Conservation (phyloP, 92 coral and sea anemone species). For the Palythoa caribaeorum region DNA sequence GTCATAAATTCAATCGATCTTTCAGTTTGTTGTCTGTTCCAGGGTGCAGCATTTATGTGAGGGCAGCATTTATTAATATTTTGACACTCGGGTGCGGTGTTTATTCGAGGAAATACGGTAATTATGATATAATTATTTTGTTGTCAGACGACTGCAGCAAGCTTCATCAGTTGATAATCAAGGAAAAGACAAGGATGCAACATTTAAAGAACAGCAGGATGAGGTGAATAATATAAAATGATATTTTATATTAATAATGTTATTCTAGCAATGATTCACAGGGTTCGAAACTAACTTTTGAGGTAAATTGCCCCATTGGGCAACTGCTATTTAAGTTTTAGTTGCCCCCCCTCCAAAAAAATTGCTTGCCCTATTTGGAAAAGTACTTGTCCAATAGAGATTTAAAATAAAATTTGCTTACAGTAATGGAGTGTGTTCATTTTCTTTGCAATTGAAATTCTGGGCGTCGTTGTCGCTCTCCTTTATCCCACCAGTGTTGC, state of each 20-base stretch:
- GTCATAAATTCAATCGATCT: too few relatives aligned
- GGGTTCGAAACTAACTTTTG: conserved; percentile 55
- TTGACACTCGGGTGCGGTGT: too few relatives aligned
- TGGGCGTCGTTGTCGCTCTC: conserved; percentile 52
- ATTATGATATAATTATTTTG: too few relatives aligned
- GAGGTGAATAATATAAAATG: conserved; percentile 60
- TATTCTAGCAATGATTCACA: neutral
- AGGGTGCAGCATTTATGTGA: too few relatives aligned
- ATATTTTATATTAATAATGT: too few relatives aligned
- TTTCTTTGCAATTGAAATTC: conserved; percentile 50
- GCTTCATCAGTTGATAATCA: conserved; percentile 93
- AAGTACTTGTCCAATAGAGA: conserved; percentile 48
- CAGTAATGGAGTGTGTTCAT: conserved; percentile 53
- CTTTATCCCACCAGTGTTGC: conserved; percentile 61
- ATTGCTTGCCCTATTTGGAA: conserved; percentile 42
- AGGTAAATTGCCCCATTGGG: conserved; percentile 58
- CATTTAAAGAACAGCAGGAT: conserved; percentile 73
- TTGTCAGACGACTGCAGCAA: conserved; percentile 87
- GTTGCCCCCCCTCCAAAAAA: conserved; percentile 30
- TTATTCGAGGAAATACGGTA: too few relatives aligned
- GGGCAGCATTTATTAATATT: too few relatives aligned
- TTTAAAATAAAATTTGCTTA: conserved; percentile 55
- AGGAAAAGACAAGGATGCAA: conserved; percentile 85
- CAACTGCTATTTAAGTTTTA: conserved; percentile 47
- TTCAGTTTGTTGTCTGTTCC: too few relatives aligned